A percentile compares a stretch with the other conserved stretches of the same genome.
Conservation (phyloP, 2,113 vertebrate species). For the Gallinago media region DNA sequence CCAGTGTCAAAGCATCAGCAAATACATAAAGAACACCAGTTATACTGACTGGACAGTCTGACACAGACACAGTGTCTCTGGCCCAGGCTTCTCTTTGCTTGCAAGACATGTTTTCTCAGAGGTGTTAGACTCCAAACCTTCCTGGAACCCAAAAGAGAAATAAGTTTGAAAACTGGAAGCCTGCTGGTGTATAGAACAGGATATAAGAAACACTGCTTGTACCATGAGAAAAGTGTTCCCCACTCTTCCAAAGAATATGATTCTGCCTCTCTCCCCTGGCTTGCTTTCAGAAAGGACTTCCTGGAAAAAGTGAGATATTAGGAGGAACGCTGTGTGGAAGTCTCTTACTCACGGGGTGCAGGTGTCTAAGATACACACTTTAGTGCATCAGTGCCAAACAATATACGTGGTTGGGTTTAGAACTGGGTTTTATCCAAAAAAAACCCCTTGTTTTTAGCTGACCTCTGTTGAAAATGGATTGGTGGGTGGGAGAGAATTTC, state of each 20-base stretch:
- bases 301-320: not conserved
- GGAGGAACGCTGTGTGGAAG: not conserved
- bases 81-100: not conserved
- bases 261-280: not conserved
- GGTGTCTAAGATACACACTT: not conserved
- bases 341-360: not conserved
- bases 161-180: not conserved
- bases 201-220: not conserved
- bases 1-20: not conserved
- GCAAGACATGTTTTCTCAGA: not conserved
- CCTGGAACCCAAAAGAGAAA: not conserved
- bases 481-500: not conserved
- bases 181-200: not conserved
- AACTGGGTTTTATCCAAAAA: not conserved
- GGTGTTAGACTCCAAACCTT: not conserved
- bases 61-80: not conserved
- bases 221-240: not conserved
- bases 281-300: not conserved
- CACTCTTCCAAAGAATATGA: not conserved
- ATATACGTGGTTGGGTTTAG: not conserved
- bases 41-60: not conserved
- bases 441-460: accelerated
- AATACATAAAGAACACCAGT: not conserved
- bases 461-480: not conserved
- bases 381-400: not conserved